phyloP scores from a whole-genome alignment of 2,888 invertebrate genomes.

The Catocala sponsa region DNA sequence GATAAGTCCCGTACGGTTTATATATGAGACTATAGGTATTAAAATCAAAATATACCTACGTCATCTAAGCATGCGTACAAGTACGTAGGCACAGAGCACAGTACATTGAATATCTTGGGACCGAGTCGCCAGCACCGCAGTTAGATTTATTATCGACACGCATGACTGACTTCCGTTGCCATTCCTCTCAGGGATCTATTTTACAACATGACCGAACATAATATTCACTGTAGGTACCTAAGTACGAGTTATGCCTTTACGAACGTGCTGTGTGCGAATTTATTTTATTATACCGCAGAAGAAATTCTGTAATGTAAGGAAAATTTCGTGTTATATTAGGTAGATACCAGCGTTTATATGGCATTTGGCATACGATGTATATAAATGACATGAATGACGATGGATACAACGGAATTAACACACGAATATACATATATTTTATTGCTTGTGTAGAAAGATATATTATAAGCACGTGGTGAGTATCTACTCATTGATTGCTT shows the following conservation, averaged over 20 bases:
- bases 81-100: conserved; percentile 25
- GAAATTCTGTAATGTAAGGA: neutral
- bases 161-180: conserved; percentile 58
- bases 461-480: too few relatives aligned
- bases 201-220: conserved; percentile 52
- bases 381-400: too few relatives aligned
- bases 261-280: conserved; percentile 6
- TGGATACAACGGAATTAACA: too few relatives aligned
- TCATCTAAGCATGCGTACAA: neutral
- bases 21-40: too few relatives aligned
- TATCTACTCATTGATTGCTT: too few relatives aligned
- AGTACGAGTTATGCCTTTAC: conserved; percentile 22
- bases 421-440: too few relatives aligned
- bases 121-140: conserved; percentile 58
- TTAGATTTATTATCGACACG: conserved; percentile 65
- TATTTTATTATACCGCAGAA: conserved; percentile 9
- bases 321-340: too few relatives aligned
- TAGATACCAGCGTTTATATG: too few relatives aligned
- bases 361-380: too few relatives aligned
- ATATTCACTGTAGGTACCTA: conserved; percentile 46
- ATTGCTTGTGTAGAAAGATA: too few relatives aligned
- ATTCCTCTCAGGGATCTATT: conserved; percentile 54
- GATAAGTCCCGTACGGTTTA: too few relatives aligned
- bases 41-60: too few relatives aligned
- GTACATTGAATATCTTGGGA: conserved; percentile 64